A percentile compares a stretch with the other conserved stretches of the same genome.
phyloP scores from a whole-genome alignment of 1,140 invertebrate species.

The Aphelinus atriplicis region DNA sequence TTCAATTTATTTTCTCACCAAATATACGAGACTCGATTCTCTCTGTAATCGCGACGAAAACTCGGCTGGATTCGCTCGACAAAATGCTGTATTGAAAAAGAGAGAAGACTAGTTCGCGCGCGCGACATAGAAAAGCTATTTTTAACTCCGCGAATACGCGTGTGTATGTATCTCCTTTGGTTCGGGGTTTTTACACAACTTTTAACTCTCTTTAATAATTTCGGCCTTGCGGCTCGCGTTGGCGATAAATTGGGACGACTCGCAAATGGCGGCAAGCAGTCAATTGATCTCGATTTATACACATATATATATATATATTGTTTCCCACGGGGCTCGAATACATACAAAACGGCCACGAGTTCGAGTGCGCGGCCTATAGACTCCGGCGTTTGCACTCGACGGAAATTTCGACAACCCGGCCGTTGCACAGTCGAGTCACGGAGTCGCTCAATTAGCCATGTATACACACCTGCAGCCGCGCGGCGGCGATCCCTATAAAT shows the following conservation, averaged over 20 bases:
- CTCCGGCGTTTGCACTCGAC: background rate
- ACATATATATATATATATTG: background rate
- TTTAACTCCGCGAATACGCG: background rate
- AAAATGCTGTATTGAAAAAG: too few species aligned
- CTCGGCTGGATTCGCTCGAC: too few species aligned
- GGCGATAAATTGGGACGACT: background rate
- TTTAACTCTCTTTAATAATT: constrained; percentile 28
- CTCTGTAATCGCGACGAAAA: too few species aligned
- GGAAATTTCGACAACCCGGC: background rate
- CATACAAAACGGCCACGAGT: background rate
- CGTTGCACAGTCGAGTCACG: too few species aligned
- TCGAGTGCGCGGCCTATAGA: background rate
- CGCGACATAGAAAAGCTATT: constrained; percentile 11
- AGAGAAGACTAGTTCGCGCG: too few species aligned
- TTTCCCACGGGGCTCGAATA: background rate
- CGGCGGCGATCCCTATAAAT: too few species aligned
- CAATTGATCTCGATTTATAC: too few species aligned
- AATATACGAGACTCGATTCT: too few species aligned
- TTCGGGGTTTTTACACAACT: constrained; percentile 14
- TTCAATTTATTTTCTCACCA: too few species aligned
- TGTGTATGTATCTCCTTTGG: background rate
- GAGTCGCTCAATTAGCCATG: too few species aligned
- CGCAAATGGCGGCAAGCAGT: too few species aligned
- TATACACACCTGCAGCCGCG: too few species aligned
- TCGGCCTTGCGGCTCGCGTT: background rate